Evolutionary conservation across 2,888 invertebrate species (phyloP).

Genomic region (Eupithecia subfuscata): DNA sequence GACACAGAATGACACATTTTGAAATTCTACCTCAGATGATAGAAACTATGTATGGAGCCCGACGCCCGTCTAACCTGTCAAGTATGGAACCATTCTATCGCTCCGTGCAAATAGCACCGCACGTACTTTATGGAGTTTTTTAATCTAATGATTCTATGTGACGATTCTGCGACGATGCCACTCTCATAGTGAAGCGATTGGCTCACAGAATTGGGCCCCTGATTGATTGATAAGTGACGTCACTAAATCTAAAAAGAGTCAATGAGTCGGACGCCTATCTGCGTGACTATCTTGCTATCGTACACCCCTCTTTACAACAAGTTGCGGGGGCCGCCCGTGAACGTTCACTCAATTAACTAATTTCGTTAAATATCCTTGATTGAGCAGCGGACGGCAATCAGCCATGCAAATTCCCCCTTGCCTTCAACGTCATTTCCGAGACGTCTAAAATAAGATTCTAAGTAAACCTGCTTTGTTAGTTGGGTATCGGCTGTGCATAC

Average conservation of each 20-base stretch:
- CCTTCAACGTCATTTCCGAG: conserved; percentile 61
- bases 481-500: conserved; percentile 53
- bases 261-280: conserved; percentile 9
- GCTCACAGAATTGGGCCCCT: background rate
- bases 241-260: background rate
- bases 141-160: background rate
- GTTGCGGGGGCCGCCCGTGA: conserved; percentile 59
- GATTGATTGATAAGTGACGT: background rate
- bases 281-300: conserved; percentile 25
- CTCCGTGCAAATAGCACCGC: background rate
- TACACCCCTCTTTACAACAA: conserved; percentile 39
- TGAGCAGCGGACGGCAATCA: conserved; percentile 83
- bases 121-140: background rate
- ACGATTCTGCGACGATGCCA: background rate
- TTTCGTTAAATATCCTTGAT: conserved; percentile 84
- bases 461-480: conserved; percentile 59
- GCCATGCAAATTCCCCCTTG: conserved; percentile 77
- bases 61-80: background rate
- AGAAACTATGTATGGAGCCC: background rate
- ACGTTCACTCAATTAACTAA: conserved; percentile 83
- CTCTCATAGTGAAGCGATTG: background rate
- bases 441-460: conserved; percentile 61
- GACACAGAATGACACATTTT: background rate
- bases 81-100: background rate
- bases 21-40: background rate